phyloP scores from a whole-genome alignment of 1,140 invertebrate genomes.

The Drosophila cardini region DNA sequence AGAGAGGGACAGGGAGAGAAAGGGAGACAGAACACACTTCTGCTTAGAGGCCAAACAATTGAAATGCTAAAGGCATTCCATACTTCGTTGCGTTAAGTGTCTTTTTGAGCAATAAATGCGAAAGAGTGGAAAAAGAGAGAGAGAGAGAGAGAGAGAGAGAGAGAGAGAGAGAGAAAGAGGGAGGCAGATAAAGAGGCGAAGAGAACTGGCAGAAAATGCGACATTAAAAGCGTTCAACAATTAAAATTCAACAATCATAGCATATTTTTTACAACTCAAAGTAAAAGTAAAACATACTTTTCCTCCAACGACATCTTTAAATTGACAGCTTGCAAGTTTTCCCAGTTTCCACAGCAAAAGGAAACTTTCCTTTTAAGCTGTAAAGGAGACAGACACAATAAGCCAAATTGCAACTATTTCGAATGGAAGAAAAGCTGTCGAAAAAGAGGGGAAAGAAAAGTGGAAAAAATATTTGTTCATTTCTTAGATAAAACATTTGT shows the following conservation, averaged over 20 bases:
- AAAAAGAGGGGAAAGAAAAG: not conserved
- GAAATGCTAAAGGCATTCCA: slow-evolving; percentile 37
- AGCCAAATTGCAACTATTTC: slow-evolving; percentile 15
- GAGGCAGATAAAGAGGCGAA: too few species aligned
- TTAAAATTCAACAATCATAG: slow-evolving; percentile 51
- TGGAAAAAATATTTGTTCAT: not conserved
- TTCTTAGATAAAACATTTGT: slow-evolving; percentile 5
- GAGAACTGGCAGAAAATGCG: not conserved
- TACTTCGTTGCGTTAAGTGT: slow-evolving; percentile 38
- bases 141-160: not conserved
- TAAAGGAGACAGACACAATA: not conserved
- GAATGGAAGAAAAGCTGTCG: not conserved
- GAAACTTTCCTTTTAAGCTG: not conserved
- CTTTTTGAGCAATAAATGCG: slow-evolving; percentile 35
- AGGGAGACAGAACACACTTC: slow-evolving; percentile 14
- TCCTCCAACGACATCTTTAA: not conserved
- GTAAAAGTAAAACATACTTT: slow-evolving; percentile 12
- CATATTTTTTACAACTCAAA: slow-evolving; percentile 8
- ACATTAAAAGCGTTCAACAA: slow-evolving; percentile 31
- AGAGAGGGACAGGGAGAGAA: not conserved
- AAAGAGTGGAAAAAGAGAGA: slow-evolving; percentile 10
- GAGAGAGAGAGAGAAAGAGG: not conserved
- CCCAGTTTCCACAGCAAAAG: not conserved
- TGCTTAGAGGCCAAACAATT: slow-evolving; percentile 35
- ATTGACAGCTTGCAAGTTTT: slow-evolving; percentile 29